Evolutionary conservation across 1,140 invertebrate genomes (phyloP).

Genomic region (Sarcophaga peregrina): DNA sequence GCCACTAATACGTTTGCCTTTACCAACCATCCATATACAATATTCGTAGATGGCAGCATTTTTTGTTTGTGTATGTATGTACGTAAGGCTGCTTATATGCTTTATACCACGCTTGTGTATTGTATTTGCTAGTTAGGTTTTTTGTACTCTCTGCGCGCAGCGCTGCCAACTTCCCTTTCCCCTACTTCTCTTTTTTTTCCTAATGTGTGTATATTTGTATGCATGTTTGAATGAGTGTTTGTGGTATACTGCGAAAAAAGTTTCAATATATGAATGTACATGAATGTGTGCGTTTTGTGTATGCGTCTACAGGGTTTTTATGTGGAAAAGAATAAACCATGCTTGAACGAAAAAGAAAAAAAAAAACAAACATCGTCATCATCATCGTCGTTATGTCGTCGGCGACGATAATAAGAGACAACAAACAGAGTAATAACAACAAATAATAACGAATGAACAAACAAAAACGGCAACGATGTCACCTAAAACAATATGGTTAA

Average conservation of each 20-base stretch:
- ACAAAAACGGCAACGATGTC: too few relatives aligned
- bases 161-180: slow-evolving; percentile 39
- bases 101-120: slow-evolving; percentile 14
- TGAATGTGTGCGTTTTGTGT: neutral
- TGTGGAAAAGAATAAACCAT: slow-evolving; percentile 11
- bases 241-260: neutral
- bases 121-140: slow-evolving; percentile 30
- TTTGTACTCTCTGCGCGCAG: slow-evolving; percentile 30
- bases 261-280: neutral
- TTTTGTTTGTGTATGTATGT: neutral
- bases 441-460: neutral
- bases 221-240: neutral
- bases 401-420: slow-evolving; percentile 17
- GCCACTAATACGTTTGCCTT: slow-evolving; percentile 48
- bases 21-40: slow-evolving; percentile 39
- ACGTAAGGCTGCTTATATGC: slow-evolving; percentile 29
- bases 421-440: neutral
- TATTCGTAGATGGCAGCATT: neutral
- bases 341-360: neutral
- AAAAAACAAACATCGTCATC: slow-evolving; percentile 26
- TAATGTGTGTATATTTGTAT: neutral
- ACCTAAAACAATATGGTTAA: too few relatives aligned
- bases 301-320: neutral
- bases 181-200: slow-evolving; percentile 5
- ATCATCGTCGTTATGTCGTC: slow-evolving; percentile 23